A percentile compares a stretch with the other conserved stretches of the same genome.
These are phyloP conservation scores for Electrophaes corylata DNA, from an alignment of 2,888 invertebrate species.

Conservation along the genomic window DNA sequence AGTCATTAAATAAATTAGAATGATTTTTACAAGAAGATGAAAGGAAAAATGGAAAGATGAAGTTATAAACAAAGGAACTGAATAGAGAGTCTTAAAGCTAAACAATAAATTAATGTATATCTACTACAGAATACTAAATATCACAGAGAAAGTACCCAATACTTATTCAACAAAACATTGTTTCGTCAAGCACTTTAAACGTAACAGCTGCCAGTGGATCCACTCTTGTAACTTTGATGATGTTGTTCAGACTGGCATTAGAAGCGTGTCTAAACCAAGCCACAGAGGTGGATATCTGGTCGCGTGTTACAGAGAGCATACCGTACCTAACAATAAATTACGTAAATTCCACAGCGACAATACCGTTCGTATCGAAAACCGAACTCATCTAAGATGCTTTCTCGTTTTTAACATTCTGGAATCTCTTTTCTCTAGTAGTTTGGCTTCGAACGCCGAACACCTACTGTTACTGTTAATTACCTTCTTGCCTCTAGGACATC, in stretches of 20 bases:
- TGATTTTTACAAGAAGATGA: constrained; percentile 45
- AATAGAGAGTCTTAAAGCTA: constrained; percentile 68
- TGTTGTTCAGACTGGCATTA: constrained; percentile 29
- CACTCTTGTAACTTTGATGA: constrained; percentile 13
- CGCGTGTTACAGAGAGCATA: constrained; percentile 56
- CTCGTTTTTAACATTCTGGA: constrained; percentile 42
- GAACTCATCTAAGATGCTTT: constrained; percentile 39
- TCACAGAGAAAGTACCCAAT: constrained; percentile 84
- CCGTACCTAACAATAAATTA: constrained; percentile 51
- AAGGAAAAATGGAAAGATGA: constrained; percentile 45
- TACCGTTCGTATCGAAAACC: constrained; percentile 46
- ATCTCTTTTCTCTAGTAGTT: constrained; percentile 59
- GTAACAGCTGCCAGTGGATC: constrained; percentile 33
- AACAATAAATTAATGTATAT: constrained; percentile 78
- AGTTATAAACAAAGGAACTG: constrained; percentile 63
- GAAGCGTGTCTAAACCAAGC: constrained; percentile 30
- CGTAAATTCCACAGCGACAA: constrained; percentile 55
- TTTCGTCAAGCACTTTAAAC: constrained; percentile 73
- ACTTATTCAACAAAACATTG: constrained; percentile 77
- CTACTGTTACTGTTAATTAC: constrained; percentile 49
- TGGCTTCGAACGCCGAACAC: constrained; percentile 59
- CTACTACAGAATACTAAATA: constrained; percentile 82
- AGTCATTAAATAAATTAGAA: constrained; percentile 48
- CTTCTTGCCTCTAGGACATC: constrained; percentile 64
- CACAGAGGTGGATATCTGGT: constrained; percentile 30